A percentile compares a stretch with the other conserved stretches of the same genome.
Conservation (phyloP, 2,888 invertebrate genomes). For the Luperina testacea region DNA sequence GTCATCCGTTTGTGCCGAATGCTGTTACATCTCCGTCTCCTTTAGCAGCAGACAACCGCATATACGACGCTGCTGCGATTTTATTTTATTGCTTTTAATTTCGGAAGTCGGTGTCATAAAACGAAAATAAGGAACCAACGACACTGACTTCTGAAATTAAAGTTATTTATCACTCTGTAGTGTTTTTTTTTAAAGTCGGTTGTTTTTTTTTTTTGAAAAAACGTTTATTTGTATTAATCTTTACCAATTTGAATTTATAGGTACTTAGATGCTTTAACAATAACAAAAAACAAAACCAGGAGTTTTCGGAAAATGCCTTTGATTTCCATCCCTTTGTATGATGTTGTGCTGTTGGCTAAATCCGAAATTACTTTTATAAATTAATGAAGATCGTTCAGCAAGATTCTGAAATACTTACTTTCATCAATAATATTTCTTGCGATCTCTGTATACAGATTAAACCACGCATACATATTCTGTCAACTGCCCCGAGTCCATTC, state of each 20-base stretch:
- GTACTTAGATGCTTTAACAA: no score
- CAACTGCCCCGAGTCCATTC: conserved; percentile 3
- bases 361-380: not conserved
- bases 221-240: no score
- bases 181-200: no score
- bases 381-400: not conserved
- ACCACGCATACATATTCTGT: conserved; percentile 35
- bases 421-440: conserved; percentile 11
- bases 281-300: not conserved
- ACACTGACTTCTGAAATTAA: no score
- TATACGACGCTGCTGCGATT: conserved; percentile 7
- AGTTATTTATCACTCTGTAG: no score
- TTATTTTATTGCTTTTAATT: conserved; percentile 24
- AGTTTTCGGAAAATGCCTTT: not conserved
- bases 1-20: conserved; percentile 65
- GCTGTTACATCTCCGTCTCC: conserved; percentile 46
- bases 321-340: no score
- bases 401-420: not conserved
- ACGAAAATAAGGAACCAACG: no score
- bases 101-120: no score
- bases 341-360: not conserved
- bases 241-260: no score
- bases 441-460: conserved; percentile 20
- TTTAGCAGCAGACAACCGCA: conserved; percentile 29
- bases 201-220: no score